A percentile compares a stretch with the other conserved stretches of the same genome.
Conservation (phyloP, 2,888 invertebrate species). For the Pharmacophagus antenor region DNA sequence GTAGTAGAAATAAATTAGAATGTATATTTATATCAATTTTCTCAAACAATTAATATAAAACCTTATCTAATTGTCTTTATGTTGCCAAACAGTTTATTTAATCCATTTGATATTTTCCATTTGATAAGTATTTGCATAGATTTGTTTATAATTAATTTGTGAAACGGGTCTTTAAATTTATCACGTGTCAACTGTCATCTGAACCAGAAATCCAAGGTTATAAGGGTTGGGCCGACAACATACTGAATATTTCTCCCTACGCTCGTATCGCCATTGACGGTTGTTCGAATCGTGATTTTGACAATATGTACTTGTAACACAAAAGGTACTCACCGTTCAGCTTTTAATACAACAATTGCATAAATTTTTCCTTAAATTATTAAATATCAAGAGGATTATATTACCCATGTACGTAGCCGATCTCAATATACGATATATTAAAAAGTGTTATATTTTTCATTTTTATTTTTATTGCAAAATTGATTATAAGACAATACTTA, state of each 20-base stretch:
- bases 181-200: slow-evolving; percentile 52
- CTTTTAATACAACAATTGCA: not conserved
- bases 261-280: slow-evolving; percentile 40
- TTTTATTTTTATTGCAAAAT: no score
- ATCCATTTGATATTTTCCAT: not conserved
- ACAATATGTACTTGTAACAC: slow-evolving; percentile 15
- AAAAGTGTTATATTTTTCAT: no score
- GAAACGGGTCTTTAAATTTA: slow-evolving; percentile 42
- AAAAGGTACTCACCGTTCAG: not conserved
- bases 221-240: slow-evolving; percentile 44
- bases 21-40: no score
- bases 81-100: not conserved
- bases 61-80: no score
- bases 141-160: not conserved
- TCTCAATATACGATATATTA: no score
- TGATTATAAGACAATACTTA: not conserved
- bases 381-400: not conserved
- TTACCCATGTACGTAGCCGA: not conserved
- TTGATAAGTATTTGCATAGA: no score
- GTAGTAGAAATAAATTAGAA: no score
- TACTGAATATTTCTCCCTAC: slow-evolving; percentile 36
- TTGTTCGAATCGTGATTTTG: slow-evolving; percentile 39
- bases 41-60: no score
- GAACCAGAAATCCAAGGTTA: slow-evolving; percentile 50
- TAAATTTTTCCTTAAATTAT: not conserved